Evolutionary conservation across 2,797 vertebrate genomes (phyloP), one percentile per base, ranked within the genome.

Genomic region (Anguilla marmorata): DNA sequence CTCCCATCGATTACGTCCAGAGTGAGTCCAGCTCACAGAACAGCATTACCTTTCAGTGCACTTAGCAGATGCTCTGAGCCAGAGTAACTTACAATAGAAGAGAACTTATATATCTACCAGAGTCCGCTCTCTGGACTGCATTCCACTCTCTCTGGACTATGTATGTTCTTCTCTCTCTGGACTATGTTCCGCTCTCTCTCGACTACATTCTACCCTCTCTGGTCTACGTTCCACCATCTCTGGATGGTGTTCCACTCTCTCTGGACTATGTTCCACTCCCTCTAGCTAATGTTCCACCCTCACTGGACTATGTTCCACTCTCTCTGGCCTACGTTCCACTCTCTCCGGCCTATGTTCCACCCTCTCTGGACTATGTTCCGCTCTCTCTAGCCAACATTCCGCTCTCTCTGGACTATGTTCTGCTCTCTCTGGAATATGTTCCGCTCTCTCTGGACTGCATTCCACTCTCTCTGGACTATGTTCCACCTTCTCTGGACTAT

Each of bases 11-110:
- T 63, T 93, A 89, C 48, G 86, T 90, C 0, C 94, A 93, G 89
- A 94, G 95, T 96, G 91, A 95, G 95, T 87, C 54, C 27, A 45
- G 12, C 30, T 41, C 11, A 1, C 33, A 14, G 45, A 82, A 16
- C 7, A 50, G 79, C 6, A 33, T 19, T 79, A 1, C 30, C 19
- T 27, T 24, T 66, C 24, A 24, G 60, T n/a, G 4, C 60, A 66
- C n/a, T 66, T 5, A 66, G 58, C 19, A 60, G 24, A 69, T 1
- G 12, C 58, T 66, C 60, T 66, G n/a, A 66, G 1, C 12, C 54
- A 16, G 54, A 56, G 54, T 2, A 56, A 56, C 54, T 56, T 56
- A 56, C 7, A 52, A 52, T 52, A 52, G 50, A 52, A 52, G 50
- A 56, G 5, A n/a, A 5, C 21, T 3, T 66, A 0, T 60, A 21